Evolutionary conservation across 2,888 invertebrate species (phyloP), one percentile per base, ranked within the genome.

Genomic region (Thera britannica): DNA sequence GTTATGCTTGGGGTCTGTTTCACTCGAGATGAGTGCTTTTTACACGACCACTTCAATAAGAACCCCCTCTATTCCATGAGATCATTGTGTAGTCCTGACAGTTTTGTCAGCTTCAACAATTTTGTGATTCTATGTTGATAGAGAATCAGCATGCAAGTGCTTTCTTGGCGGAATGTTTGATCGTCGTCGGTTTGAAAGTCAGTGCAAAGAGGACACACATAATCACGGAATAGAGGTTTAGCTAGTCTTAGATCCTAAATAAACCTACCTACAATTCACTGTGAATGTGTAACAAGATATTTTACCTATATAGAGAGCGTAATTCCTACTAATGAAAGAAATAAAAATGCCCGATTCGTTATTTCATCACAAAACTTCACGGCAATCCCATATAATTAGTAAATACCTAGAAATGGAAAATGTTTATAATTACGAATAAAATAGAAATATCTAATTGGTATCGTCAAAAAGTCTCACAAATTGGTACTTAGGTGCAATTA

Each of bases 1-100:
- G 76, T 76, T 76, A 71, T 70, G 62, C 60, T 73, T 65, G 54
- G 71, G 71, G 71, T 73, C 64, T 74, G 76, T 73, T 74, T 74
- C 70, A 70, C 71, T 72, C 58, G 68, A 71, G 71, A 67, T 71
- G 66, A 75, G 75, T 75, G 73, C 67, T 70, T 71, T 72, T 62
- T 57, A 38, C 58, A 54, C 54, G 11, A 41, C 55, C 62, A 52
- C 59, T 61, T 62, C 46, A 54, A 64, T 46, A 63, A 54, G 41
- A 68, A 63, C 52, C 38, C 52, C 12, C 3, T 23, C 44, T 9
- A 9, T 12, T 23, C 44, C 23, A 9, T 12, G 12, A 23, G 38
- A 52, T 51, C 23, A 12, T 51, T 51, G 51, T 51, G 23, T 52
- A 23, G 51, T 34, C 2, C 12, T 7, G 23, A 12, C 6, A 23